Evolutionary conservation across 2,113 vertebrate genomes (phyloP), one percentile per base, ranked within the genome.

Genomic region (Oreotrochilus melanogaster): DNA sequence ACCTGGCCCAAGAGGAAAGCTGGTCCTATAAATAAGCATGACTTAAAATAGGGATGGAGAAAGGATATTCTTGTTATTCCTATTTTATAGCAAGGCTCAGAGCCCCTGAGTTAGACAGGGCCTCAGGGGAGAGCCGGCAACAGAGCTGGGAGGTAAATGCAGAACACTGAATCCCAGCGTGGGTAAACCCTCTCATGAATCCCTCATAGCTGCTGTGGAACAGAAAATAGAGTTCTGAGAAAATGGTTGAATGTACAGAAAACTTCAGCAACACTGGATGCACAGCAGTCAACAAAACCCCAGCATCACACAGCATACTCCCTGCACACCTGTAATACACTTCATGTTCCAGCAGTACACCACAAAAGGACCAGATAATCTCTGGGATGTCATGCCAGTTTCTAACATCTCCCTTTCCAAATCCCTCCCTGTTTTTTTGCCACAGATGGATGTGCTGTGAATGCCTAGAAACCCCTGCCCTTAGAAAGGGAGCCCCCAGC

Each of bases 391-490:
- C 1, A 0, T 39, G 11, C 8, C 54, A 13, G 12, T 58, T 66
- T 83, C 47, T 64, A 78, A 45, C 5, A 53, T 18, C 7, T 66
- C 47, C 15, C 28, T 76, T 89, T 75, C 15, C 48, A 86, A 83
- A 62, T n/a, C 10, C 13, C 7, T 30, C 30, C 14, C 4, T 39
- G 7, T 39, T 6, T 83, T 51, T 93, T 67, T 91, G 28, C 33
- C 21, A 42, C 16, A 79, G 6, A 8, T 2, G 1, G 10, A 4
- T 24, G 6, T 1, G 1, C 4, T 78, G 47, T 37, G 58, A 8
- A 7, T 31, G 14, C 43, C 15, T 79, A 11, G 6, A 66, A 73
- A 37, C 2, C 12, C 6, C 15, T 53, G 3, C 17, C 33, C 23
- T 67, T 35, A 62, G 21, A 24, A 7, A 53, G 9, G 5, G 23